A percentile compares a stretch with the other conserved stretches of the same genome.
Evolutionary conservation across 2,113 vertebrate genomes (phyloP).

Genomic region (Chamaea fasciata): DNA sequence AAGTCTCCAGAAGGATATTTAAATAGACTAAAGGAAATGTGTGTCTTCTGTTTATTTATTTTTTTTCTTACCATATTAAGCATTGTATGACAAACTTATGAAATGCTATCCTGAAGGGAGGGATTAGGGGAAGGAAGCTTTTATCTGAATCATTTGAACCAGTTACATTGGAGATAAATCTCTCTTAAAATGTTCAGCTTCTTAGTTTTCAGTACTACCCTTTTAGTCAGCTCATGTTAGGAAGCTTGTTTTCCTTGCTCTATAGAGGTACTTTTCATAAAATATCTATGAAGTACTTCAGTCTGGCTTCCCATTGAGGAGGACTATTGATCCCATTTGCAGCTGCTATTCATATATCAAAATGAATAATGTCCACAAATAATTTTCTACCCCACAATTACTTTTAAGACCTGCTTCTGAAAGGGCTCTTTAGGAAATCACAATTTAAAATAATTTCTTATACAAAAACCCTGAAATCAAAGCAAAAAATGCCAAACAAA

Average conservation of each 20-base stretch:
- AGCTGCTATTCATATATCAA: not conserved
- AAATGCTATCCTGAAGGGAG: not conserved
- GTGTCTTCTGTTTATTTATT: not conserved
- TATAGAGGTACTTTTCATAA: not conserved
- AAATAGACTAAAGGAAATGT: not conserved
- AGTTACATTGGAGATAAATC: not conserved
- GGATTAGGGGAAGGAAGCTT: not conserved
- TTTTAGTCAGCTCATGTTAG: not conserved
- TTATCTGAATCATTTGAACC: not conserved
- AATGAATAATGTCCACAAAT: not conserved
- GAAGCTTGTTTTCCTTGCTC: not conserved
- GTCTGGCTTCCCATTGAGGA: not conserved
- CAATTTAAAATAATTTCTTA: not conserved
- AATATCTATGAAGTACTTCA: not conserved
- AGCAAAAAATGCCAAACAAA: not conserved
- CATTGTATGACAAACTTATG: not conserved
- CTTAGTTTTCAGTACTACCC: not conserved
- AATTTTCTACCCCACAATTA: not conserved
- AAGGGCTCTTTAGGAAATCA: not conserved
- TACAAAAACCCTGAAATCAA: not conserved
- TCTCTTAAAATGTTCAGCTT: not conserved
- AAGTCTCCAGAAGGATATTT: not conserved
- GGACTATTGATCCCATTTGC: not conserved
- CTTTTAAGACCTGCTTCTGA: not conserved
- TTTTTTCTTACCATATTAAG: not conserved